phyloP scores from a whole-genome alignment of 2,797 vertebrate genomes.

The Pampus argenteus region DNA sequence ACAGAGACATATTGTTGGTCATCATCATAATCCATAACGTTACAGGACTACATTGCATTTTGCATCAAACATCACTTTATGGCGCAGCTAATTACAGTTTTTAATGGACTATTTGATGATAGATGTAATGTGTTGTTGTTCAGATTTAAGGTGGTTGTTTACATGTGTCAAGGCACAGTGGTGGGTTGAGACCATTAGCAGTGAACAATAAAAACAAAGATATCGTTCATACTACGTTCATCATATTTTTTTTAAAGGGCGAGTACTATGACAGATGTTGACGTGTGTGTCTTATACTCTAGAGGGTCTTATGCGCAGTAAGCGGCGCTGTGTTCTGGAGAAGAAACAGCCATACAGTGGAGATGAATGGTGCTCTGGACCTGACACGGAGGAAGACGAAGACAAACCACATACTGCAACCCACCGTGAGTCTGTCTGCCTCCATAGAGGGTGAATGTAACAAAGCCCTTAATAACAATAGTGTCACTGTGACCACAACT shows the following conservation, averaged over 20 bases:
- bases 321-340: conserved; percentile 95
- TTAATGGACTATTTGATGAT: not conserved
- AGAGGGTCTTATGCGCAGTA: conserved; percentile 93
- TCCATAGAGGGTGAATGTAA: conserved; percentile 1
- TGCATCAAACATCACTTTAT: not conserved
- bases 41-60: not conserved
- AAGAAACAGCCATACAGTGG: conserved; percentile 98
- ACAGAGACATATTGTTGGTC: not conserved
- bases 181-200: not conserved
- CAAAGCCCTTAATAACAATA: conserved; percentile 15
- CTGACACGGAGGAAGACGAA: conserved; percentile 95
- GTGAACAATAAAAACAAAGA: not conserved
- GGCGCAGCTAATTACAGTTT: not conserved
- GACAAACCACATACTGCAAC: conserved; percentile 90
- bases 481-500: conserved; percentile 23
- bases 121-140: not conserved
- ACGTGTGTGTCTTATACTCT: conserved; percentile 35
- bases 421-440: conserved; percentile 88
- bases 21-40: not conserved
- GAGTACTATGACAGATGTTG: conserved; percentile 11
- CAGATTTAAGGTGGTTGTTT: not conserved
- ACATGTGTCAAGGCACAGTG: not conserved
- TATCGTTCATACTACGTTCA: not conserved
- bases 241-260: not conserved
- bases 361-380: conserved; percentile 98